These are phyloP conservation scores for Festucalex cinctus DNA, from an alignment of 2,113 vertebrate species.

Conservation along the genomic window DNA sequence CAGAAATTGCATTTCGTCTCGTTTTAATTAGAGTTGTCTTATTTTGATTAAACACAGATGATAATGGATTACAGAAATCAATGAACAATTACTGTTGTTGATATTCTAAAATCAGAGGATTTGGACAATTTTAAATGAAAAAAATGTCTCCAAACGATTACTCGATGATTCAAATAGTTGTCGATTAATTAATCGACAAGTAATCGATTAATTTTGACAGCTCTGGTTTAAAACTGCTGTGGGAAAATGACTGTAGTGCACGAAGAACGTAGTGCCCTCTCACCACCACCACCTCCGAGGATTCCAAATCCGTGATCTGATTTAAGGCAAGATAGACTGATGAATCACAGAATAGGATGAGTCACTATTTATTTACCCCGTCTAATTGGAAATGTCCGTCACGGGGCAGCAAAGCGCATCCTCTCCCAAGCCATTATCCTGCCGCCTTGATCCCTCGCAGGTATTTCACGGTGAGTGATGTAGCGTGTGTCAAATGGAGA, in stretches of 20 bases:
- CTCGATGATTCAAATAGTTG: too few relatives aligned
- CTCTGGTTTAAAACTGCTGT: too few relatives aligned
- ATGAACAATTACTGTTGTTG: too few relatives aligned
- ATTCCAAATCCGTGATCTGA: slow-evolving; percentile 54
- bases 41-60: too few relatives aligned
- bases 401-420: slow-evolving; percentile 55
- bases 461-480: slow-evolving; percentile 61
- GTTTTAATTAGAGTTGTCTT: too few relatives aligned
- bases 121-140: too few relatives aligned
- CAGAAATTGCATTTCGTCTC: too few relatives aligned
- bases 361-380: slow-evolving; percentile 70
- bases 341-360: slow-evolving; percentile 61
- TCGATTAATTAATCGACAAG: too few relatives aligned
- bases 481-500: slow-evolving; percentile 36
- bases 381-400: slow-evolving; percentile 77
- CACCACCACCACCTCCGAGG: not conserved
- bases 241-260: not conserved
- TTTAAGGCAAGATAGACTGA: slow-evolving; percentile 62
- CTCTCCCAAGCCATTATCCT: slow-evolving; percentile 55
- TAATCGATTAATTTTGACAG: too few relatives aligned
- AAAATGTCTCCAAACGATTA: too few relatives aligned
- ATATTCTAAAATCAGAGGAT: too few relatives aligned
- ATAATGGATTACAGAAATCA: too few relatives aligned
- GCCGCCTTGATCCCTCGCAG: slow-evolving; percentile 56
- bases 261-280: not conserved